Evolutionary conservation across 64 coral and sea anemone species (phyloP).

Genomic region (Actinia equina): DNA sequence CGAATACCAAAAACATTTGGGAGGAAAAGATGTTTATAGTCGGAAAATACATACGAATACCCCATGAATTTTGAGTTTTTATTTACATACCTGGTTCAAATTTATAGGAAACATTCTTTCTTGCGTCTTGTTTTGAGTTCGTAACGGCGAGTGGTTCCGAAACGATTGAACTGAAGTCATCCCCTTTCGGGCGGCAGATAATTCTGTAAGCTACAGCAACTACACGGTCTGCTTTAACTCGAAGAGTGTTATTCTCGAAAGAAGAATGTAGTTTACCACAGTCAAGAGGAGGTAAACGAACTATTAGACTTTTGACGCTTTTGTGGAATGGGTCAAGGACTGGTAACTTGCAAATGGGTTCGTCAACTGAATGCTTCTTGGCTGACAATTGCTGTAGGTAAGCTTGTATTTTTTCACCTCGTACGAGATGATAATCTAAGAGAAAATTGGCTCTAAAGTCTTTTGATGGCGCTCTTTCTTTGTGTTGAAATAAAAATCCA

Average conservation of each 20-base stretch:
- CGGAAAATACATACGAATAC: too few species aligned
- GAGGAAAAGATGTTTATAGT: too few species aligned
- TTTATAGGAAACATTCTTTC: neutral
- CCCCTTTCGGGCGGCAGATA: neutral
- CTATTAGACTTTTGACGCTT: slow-evolving; percentile 24
- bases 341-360: slow-evolving; percentile 38
- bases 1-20: too few species aligned
- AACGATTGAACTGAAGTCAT: slow-evolving; percentile 31
- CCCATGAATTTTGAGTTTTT: neutral
- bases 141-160: neutral
- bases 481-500: too few species aligned
- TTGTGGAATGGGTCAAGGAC: slow-evolving; percentile 40
- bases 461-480: too few species aligned
- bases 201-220: slow-evolving; percentile 44
- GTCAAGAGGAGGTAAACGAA: slow-evolving; percentile 26
- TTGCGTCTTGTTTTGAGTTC: neutral
- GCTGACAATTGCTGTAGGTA: neutral
- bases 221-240: slow-evolving; percentile 34
- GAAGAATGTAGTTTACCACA: slow-evolving; percentile 51
- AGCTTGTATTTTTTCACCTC: too few species aligned
- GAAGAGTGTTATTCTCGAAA: slow-evolving; percentile 52
- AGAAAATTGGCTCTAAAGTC: too few species aligned
- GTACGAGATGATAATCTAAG: too few species aligned
- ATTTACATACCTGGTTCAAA: neutral
- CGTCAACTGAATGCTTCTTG: neutral